A percentile compares a stretch with the other conserved stretches of the same genome.
Conservation (phyloP, 2,888 invertebrate genomes). For the Agonum fuliginosum region DNA sequence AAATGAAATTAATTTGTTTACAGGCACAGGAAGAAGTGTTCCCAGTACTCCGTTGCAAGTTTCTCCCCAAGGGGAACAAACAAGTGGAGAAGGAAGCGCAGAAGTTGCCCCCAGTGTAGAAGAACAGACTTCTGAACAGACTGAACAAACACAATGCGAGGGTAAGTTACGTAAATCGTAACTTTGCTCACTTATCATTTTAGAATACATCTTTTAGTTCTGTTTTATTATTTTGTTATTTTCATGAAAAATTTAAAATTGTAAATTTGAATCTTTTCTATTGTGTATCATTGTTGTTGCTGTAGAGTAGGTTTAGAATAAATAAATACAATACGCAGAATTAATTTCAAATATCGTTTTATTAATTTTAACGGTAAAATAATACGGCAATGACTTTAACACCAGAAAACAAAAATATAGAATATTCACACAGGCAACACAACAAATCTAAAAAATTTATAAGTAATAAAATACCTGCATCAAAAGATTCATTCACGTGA, state of each 20-base stretch:
- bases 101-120: slow-evolving; percentile 69
- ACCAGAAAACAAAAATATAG: no score
- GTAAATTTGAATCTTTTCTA: background rate
- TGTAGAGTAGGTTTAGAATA: background rate
- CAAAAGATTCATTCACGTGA: no score
- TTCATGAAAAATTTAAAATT: slow-evolving; percentile 9
- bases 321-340: background rate
- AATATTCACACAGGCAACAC: no score
- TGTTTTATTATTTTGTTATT: slow-evolving; percentile 14
- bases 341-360: background rate
- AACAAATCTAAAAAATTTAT: no score
- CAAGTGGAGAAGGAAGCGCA: slow-evolving; percentile 66
- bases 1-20: no score
- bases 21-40: slow-evolving; percentile 79
- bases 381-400: background rate
- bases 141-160: slow-evolving; percentile 66
- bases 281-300: slow-evolving; percentile 7
- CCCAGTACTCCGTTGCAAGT: slow-evolving; percentile 81
- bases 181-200: background rate
- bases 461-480: no score
- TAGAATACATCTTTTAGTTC: slow-evolving; percentile 26
- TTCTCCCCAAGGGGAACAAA: slow-evolving; percentile 74
- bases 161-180: slow-evolving; percentile 61
- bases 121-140: slow-evolving; percentile 68
- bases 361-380: background rate